Evolutionary conservation across 2,797 vertebrate genomes (phyloP).

Genomic region (Acanthurus lineatus): DNA sequence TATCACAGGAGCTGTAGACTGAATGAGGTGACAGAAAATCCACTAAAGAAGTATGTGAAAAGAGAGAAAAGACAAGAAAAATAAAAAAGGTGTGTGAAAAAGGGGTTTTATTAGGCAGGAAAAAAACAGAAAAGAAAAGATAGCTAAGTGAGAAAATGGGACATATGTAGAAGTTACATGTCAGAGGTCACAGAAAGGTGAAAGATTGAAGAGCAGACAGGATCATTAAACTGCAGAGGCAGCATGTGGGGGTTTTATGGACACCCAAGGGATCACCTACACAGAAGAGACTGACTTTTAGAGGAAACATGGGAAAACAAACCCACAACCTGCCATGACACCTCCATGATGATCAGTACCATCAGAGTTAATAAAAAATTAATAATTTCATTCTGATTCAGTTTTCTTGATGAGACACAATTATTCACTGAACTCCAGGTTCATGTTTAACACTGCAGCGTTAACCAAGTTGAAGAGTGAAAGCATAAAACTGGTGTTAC

Average conservation of each 20-base stretch:
- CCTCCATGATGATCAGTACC: neutral
- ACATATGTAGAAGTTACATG: neutral
- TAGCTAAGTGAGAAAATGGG: neutral
- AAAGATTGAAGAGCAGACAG: constrained; percentile 8
- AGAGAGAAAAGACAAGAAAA: neutral
- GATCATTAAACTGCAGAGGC: constrained; percentile 8
- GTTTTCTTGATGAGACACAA: neutral
- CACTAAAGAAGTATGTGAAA: neutral
- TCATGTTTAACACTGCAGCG: neutral
- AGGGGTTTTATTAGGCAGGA: neutral
- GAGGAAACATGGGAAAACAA: neutral
- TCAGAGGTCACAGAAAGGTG: constrained; percentile 29
- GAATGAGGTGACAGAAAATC: neutral
- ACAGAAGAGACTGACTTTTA: neutral
- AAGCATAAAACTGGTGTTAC: too few relatives aligned
- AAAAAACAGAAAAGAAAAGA: neutral
- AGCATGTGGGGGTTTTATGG: neutral
- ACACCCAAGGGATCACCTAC: neutral
- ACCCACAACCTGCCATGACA: neutral
- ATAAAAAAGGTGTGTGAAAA: neutral
- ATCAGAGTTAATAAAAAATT: neutral
- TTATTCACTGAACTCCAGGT: neutral
- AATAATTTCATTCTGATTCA: neutral
- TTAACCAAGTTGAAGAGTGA: neutral
- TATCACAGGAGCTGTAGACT: neutral